These are phyloP conservation scores for Melanostigma gelatinosum DNA, from an alignment of 2,113 vertebrate species.

Conservation along the genomic window DNA sequence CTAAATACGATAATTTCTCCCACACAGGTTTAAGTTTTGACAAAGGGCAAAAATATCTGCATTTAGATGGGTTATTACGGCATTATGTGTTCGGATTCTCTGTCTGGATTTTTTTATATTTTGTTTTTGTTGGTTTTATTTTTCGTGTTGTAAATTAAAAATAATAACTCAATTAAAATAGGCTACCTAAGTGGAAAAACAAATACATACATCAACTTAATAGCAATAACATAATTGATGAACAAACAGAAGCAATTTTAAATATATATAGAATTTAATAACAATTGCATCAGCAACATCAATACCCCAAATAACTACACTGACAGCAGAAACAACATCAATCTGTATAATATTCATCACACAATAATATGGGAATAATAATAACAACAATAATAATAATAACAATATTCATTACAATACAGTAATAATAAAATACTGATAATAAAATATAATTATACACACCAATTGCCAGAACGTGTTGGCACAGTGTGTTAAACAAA, in stretches of 20 bases:
- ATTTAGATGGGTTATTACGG: background rate
- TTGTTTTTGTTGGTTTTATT: background rate
- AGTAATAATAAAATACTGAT: slow-evolving; percentile 4
- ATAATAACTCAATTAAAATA: background rate
- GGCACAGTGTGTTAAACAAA: background rate
- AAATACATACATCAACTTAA: background rate
- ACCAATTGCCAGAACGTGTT: background rate
- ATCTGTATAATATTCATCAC: background rate
- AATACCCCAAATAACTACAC: background rate
- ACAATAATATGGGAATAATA: background rate
- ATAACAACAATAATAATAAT: background rate
- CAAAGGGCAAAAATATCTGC: background rate
- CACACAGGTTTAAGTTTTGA: background rate
- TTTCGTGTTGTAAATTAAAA: background rate
- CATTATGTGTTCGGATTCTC: background rate
- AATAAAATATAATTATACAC: slow-evolving; percentile 7
- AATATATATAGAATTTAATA: slow-evolving; percentile 39
- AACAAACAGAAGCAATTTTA: slow-evolving; percentile 24
- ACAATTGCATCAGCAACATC: background rate
- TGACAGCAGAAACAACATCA: background rate
- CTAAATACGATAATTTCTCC: background rate
- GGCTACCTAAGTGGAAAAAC: background rate
- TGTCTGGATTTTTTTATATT: background rate
- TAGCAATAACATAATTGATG: background rate
- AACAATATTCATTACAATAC: background rate